phyloP scores from a whole-genome alignment of 2,113 vertebrate genomes.

The Empidonax alnorum region DNA sequence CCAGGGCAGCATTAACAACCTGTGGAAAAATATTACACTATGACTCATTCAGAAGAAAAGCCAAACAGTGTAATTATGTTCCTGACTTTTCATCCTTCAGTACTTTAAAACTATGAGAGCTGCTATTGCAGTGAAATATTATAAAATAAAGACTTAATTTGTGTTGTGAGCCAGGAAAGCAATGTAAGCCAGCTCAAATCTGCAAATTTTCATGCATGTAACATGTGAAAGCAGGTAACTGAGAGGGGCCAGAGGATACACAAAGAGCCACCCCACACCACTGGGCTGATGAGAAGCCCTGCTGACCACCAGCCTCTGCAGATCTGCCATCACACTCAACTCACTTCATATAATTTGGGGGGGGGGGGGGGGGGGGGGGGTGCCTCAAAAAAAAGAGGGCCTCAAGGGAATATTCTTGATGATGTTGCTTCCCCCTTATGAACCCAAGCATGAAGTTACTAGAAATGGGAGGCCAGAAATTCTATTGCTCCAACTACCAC shows the following conservation, averaged over 20 bases:
- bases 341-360: not conserved
- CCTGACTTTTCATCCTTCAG: not conserved
- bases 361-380: too few relatives aligned
- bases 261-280: rapidly evolving
- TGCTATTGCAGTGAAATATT: not conserved
- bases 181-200: not conserved
- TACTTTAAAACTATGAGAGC: not conserved
- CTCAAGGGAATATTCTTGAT: not conserved
- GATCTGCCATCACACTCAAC: not conserved
- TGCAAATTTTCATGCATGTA: not conserved
- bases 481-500: not conserved
- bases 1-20: conserved; percentile 2
- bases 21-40: not conserved
- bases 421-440: not conserved
- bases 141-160: not conserved
- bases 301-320: not conserved
- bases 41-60: conserved; percentile 13
- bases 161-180: not conserved
- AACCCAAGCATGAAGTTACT: not conserved
- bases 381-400: not conserved
- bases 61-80: not conserved
- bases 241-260: not conserved
- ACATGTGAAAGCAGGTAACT: not conserved
- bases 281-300: not conserved
- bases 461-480: not conserved